Conservation (phyloP, 2,113 vertebrate genomes). For the Embiotoca jacksoni region DNA sequence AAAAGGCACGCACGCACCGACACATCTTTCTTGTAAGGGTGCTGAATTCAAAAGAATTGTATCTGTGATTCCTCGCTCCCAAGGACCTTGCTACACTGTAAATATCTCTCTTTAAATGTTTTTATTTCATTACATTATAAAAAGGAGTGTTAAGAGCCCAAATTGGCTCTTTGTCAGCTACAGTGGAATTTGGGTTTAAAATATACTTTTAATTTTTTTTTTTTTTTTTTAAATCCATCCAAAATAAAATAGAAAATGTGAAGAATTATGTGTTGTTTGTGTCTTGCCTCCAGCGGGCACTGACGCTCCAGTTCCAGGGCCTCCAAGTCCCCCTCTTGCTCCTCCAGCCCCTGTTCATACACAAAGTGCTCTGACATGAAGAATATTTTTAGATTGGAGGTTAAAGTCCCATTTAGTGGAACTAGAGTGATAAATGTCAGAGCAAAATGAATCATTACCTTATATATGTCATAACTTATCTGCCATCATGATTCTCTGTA, state of each 20-base stretch:
- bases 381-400: background rate
- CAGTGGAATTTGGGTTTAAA: constrained; percentile 4
- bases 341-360: constrained; percentile 60
- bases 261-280: constrained; percentile 5
- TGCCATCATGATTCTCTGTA: too few species aligned
- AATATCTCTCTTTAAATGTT: background rate
- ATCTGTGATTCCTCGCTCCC: constrained; percentile 24
- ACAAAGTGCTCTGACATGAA: background rate
- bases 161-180: background rate
- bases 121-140: constrained; percentile 7
- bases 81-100: background rate
- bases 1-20: constrained; percentile 2
- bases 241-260: background rate
- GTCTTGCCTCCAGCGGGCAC: constrained; percentile 72
- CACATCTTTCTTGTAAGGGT: background rate
- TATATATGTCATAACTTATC: too few species aligned
- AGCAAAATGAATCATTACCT: too few species aligned
- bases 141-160: background rate
- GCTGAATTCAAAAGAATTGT: constrained; percentile 34
- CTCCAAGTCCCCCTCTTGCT: constrained; percentile 53
- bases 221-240: too few species aligned
- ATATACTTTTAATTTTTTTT: background rate
- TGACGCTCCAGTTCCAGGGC: constrained; percentile 65
- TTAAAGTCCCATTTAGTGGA: background rate
- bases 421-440: background rate